phyloP scores from a whole-genome alignment of 2,888 invertebrate genomes.

The Lasioglossum figueresi region DNA sequence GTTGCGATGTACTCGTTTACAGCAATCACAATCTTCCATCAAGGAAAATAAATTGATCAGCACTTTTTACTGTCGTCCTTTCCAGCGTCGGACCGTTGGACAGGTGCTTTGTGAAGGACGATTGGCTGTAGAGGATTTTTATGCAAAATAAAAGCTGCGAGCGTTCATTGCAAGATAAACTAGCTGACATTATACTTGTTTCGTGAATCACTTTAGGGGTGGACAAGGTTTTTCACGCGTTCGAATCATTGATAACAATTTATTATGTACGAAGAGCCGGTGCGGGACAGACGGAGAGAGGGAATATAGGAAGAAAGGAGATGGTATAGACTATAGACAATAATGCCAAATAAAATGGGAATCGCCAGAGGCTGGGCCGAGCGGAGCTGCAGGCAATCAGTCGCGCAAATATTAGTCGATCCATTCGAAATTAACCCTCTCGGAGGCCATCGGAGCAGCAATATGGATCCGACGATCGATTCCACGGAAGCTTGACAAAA shows the following conservation, averaged over 20 bases:
- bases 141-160: background rate
- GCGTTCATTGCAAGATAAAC: background rate
- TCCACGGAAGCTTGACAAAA: background rate
- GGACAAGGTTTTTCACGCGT: background rate
- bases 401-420: constrained; percentile 4
- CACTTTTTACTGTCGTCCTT: background rate
- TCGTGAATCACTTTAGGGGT: no score
- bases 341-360: background rate
- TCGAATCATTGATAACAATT: background rate
- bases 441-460: background rate
- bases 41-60: background rate
- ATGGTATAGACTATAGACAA: background rate
- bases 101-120: background rate
- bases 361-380: background rate
- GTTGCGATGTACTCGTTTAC: background rate
- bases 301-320: background rate
- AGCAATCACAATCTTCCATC: no score
- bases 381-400: background rate
- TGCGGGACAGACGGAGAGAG: background rate
- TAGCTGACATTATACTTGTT: no score
- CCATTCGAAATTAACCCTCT: background rate
- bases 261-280: background rate
- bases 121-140: background rate
- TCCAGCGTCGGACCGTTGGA: background rate
- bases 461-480: background rate